Evolutionary conservation across 1,140 invertebrate species (phyloP).

Genomic region (Ylistrum balloti): DNA sequence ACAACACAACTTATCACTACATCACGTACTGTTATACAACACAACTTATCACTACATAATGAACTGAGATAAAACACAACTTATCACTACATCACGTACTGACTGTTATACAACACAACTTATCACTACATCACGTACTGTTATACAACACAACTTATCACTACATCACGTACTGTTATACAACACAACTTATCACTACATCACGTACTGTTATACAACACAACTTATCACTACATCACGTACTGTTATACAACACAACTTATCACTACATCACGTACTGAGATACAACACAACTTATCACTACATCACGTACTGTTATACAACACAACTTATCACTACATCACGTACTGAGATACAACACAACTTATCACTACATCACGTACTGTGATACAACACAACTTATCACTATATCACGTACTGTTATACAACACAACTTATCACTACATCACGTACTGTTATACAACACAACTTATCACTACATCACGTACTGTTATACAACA

Average conservation of each 20-base stretch:
- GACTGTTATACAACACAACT: background rate
- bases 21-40: too few species aligned
- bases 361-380: background rate
- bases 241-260: background rate
- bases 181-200: background rate
- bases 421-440: background rate
- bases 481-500: background rate
- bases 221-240: background rate
- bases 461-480: background rate
- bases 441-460: too few species aligned
- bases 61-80: background rate
- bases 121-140: too few species aligned
- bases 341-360: background rate
- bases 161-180: too few species aligned
- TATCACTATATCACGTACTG: too few species aligned
- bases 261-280: background rate
- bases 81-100: too few species aligned
- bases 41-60: background rate
- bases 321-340: background rate
- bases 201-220: background rate
- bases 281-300: background rate
- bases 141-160: too few species aligned
- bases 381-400: background rate
- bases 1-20: background rate
- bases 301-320: background rate